Evolutionary conservation across 2,888 invertebrate genomes (phyloP), one percentile per base, ranked within the genome.

Genomic region (Monochamus alternatus): DNA sequence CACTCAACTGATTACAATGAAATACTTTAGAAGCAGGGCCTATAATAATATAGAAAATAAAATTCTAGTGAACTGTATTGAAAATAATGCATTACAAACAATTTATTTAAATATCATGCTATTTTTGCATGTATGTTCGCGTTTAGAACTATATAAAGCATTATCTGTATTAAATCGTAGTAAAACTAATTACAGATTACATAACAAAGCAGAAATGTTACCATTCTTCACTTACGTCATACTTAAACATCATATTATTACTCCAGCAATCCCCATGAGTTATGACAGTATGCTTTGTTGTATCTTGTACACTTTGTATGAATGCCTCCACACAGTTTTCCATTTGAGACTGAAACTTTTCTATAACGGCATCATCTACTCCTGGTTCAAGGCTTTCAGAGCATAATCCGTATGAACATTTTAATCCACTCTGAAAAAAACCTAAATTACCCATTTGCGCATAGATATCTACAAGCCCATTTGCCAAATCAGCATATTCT

Each of bases 181-280:
- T 22, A 22, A 22, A 22, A 22, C 22, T 22, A 1, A 22, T 22
- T 1, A 22, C 22, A 22, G 22, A 22, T 22, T 22, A 22, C 22
- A 22, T 22, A 22, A 22, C 22, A 22, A 22, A 22, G 22, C 22
- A 22, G 22, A 22, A 38, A 38, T 38, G 38, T 38, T 38, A 38
- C 7, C 7, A 38, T 38, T 38, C n/a, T 55, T 22, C 3, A 65
- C 65, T 65, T 65, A 65, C 65, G 8, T 65, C 8, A 10, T 65
- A 65, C 22, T 65, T 65, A 47, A 65, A 65, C 65, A 65, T 65
- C 51, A 65, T 65, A 9, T 65, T 65, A 31, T 65, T 65, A 31
- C 65, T 65, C 65, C 65, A 65, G 9, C 65, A 65, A 51, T 65
- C 65, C 14, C 65, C 65, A 51, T 65, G 65, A 5, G 44, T 44